phyloP scores from a whole-genome alignment of 2,113 vertebrate genomes.

The Xenopus laevis region DNA sequence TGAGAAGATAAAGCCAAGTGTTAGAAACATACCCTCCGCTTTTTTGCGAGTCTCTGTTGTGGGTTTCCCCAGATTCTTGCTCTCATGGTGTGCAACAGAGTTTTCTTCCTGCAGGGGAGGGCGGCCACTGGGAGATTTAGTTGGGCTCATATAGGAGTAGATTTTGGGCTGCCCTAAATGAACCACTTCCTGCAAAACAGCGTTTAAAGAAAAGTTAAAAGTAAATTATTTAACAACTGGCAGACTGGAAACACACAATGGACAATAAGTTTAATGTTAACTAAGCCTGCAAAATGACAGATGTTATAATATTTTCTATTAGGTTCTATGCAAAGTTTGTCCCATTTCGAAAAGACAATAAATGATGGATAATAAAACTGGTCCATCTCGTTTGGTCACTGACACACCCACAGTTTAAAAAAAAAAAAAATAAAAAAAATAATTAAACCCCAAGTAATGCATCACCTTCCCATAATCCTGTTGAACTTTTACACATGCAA shows the following conservation, averaged over 20 bases:
- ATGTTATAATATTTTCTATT: no score
- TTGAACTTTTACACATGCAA: no score
- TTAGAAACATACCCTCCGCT: slow-evolving; percentile 65
- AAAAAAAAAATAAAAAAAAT: no score
- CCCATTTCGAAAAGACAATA: no score
- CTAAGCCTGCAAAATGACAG: not conserved
- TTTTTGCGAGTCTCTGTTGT: slow-evolving; percentile 61
- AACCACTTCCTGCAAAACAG: slow-evolving; percentile 69
- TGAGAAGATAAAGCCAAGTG: no score
- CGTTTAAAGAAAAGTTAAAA: not conserved
- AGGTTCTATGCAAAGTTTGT: no score
- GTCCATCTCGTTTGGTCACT: no score
- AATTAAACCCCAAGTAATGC: no score
- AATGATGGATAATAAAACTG: no score
- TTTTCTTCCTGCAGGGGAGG: slow-evolving; percentile 81
- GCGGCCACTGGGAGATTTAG: slow-evolving; percentile 67
- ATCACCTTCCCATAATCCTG: no score
- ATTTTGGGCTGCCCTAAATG: slow-evolving; percentile 67
- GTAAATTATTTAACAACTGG: slow-evolving; percentile 33
- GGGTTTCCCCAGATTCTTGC: slow-evolving; percentile 68
- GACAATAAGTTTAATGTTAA: not conserved
- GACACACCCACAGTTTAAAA: no score
- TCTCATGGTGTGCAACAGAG: slow-evolving; percentile 73
- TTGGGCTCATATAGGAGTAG: slow-evolving; percentile 67
- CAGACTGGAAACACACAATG: not conserved